Evolutionary conservation across 2,888 invertebrate species (phyloP), one percentile per base, ranked within the genome.

Genomic region (Archips xylosteana): DNA sequence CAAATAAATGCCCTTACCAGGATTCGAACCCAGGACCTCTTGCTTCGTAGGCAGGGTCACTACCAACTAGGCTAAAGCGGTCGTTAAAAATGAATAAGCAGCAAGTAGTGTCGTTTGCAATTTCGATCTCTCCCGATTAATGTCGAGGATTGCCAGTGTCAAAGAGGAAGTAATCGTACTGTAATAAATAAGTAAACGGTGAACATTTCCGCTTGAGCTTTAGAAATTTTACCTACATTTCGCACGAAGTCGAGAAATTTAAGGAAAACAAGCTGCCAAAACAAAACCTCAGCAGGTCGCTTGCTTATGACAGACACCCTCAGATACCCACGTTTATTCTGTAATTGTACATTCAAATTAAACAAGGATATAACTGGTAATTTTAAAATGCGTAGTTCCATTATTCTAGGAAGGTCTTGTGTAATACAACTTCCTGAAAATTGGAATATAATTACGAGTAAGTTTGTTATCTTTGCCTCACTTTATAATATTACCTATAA

Each of bases 301-400:
- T 77, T 78, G 75, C 78, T 77, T 68, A 76, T 76, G 75, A 75
- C 79, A 75, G 68, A 54, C 61, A 51, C 64, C 61, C 51, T 65
- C 78, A 78, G 82, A 82, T 80, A 79, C 76, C 70, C 75, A 77
- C 78, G 81, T 83, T 83, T 85, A 82, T 84, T 82, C 78, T 75
- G 81, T 83, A 84, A 86, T 87, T 86, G 82, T 86, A 82, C 87
- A 86, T 83, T 83, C 81, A 82, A 81, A 78, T 75, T 76, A 81
- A 83, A 85, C 78, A 81, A 65, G 73, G 73, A 77, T 75, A 77
- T 54, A 71, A 54, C 54, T 66, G 59, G 32, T 45, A 57, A 71
- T 62, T 45, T 54, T 13, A 39, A 49, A 71, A 67, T 67, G 23
- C 62, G 54, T 57, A 32, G 23, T 12, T 32, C 23, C 10, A 32